A percentile compares a stretch with the other conserved stretches of the same genome.
phyloP scores from a whole-genome alignment of 1,140 invertebrate species.

The Microplitis mediator region DNA sequence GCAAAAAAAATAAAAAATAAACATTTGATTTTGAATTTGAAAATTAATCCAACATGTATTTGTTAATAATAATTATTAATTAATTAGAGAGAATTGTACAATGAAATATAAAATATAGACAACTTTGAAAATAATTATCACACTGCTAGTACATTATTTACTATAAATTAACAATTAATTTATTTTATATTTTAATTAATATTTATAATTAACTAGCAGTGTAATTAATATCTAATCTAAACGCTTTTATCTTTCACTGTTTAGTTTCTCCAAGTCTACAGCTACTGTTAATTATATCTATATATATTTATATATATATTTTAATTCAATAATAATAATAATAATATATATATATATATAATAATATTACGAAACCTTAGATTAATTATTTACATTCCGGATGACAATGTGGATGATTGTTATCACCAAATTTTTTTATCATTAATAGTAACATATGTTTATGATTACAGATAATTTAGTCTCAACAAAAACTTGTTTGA shows the following conservation, averaged over 20 bases:
- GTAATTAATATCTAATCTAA: neutral
- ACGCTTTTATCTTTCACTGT: neutral
- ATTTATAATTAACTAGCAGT: neutral
- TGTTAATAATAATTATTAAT: slow-evolving; percentile 44
- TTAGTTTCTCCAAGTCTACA: neutral
- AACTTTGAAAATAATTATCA: slow-evolving; percentile 36
- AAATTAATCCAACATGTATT: slow-evolving; percentile 28
- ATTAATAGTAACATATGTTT: neutral
- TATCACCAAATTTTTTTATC: neutral
- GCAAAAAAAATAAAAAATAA: neutral
- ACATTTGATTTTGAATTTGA: slow-evolving; percentile 30
- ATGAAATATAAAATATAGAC: slow-evolving; percentile 50
- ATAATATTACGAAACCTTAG: neutral
- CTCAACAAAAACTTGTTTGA: too few species aligned
- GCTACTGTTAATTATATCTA: neutral
- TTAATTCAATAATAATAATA: too few species aligned
- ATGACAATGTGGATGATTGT: neutral
- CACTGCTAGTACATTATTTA: slow-evolving; percentile 21
- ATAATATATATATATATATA: neutral
- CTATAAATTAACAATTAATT: neutral
- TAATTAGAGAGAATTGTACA: slow-evolving; percentile 44
- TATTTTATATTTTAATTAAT: neutral
- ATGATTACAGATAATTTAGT: too few species aligned
- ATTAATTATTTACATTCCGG: neutral
- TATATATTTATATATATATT: too few species aligned